Base-by-base conservation (phyloP, 2,888 invertebrate species). In the Monochamus alternatus region DNA sequence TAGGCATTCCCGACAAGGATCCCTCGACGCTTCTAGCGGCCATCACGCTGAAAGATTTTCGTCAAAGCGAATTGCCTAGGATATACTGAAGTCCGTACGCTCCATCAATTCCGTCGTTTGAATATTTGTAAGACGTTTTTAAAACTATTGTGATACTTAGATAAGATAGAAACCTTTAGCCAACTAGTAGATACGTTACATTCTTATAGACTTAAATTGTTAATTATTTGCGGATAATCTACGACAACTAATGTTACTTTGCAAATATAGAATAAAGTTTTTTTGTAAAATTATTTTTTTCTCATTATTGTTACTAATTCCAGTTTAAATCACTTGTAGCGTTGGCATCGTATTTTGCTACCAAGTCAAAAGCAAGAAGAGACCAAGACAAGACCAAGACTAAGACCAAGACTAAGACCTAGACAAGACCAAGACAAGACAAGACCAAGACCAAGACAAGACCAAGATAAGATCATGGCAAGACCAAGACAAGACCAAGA, bases 1-100 rank as follows among this genome's bases (percentile, higher is more conserved):
- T 93, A 82, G 92, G 91, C 32, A 88, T 87, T 79, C 87, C 88
- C 64, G 89, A 89, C 74, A 84, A 86, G 63, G 88, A 89, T 80
- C 88, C 88, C 32, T 86, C 88, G 9, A 84, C 85, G 44, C 80
- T 89, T 30, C 75, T 87, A 69, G 86, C 86, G 58, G 88, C 88
- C 22, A 88, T 88, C 63, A 87, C 85, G 64, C 82, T 86, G 82
- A 86, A 87, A 79, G 85, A 86, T 78, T 78, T 80, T 67, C 75
- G 71, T 43, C 75, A 75, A 43, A 80, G 78, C 22, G 75, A 78
- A 58, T 73, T 75, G 62, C 80, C 80, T 9, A 80, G 77, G 66
- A 77, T 80, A 22, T 80, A 80, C 64, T 80, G 66, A 67, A 73
- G 12, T 59, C 38, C 52, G 38, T 9, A 55, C 9, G n/a, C 71